Base-by-base conservation (phyloP, 2,797 vertebrate species). In the Sebastes glaucus region DNA sequence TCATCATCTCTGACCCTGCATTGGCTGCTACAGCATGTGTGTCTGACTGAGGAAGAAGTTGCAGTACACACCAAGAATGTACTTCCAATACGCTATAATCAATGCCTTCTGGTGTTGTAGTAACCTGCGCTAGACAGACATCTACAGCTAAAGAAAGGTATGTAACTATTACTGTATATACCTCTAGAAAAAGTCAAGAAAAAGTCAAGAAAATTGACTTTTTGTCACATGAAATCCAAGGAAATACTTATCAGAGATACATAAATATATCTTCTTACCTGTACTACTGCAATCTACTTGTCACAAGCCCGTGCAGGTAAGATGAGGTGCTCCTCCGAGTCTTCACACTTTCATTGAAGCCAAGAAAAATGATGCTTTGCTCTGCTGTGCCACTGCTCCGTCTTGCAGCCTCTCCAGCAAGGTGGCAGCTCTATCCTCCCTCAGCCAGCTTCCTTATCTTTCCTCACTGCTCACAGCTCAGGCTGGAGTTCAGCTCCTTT, bases 401-500 rank as follows among this genome's bases (percentile, higher is more conserved):
- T 66, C 71, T 62, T 32, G 76, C 80, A 78, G 81, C 76, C 35
- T 80, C 85, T 84, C 76, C 83, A 77, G 83, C 74, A 85, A 92
- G 91, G 91, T 93, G 81, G 67, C 75, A 74, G 85, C 89, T 88
- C 89, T 35, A 67, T 77, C 82, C 73, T 85, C 84, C 82, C 81
- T 81, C 88, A 78, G 64, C 68, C 79, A 63, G 89, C 85, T 32
- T 91, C 76, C 81, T 88, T 91, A 79, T 89, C 89, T 81, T 69
- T 81, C 80, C 85, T 84, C 82, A 62, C 52, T 35, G n/a, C 59
- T 84, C 81, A 77, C 84, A 85, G 89, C 83, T 87, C 88, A 49
- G 69, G 67, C 84, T 78, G 74, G 65, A 69, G 82, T 87, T 88
- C 82, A 60, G 80, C 85, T 86, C 74, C 84, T 88, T 82, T 63